Percentiles rank a stretch among this genome's conserved stretches.
These are phyloP conservation scores for Paralvinella palmiformis DNA, from an alignment of 1,140 invertebrate species.

Conservation along the genomic window DNA sequence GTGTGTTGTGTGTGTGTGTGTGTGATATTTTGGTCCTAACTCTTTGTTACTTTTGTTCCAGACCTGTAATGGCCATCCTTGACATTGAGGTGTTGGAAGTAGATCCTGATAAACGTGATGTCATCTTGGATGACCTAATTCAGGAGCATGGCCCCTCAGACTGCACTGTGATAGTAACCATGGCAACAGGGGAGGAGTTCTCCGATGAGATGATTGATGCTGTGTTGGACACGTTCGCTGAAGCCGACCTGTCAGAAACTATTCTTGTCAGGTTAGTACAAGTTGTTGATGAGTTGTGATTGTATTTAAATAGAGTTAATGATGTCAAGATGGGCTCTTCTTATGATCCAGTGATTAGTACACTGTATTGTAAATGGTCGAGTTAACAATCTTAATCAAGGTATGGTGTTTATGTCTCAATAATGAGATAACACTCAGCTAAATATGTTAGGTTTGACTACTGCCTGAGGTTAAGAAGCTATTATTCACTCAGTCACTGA, in stretches of 20 bases:
- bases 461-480: too few relatives aligned
- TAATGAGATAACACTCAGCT: too few relatives aligned
- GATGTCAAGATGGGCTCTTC: too few relatives aligned
- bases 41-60: conserved; percentile 23
- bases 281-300: too few relatives aligned
- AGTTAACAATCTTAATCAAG: too few relatives aligned
- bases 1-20: background rate
- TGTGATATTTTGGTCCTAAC: background rate
- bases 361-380: too few relatives aligned
- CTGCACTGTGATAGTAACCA: conserved; percentile 79
- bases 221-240: conserved; percentile 54
- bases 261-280: conserved; percentile 12
- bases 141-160: conserved; percentile 86
- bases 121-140: conserved; percentile 77
- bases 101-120: conserved; percentile 65
- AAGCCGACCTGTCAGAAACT: background rate
- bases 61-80: conserved; percentile 81
- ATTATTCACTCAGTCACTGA: too few relatives aligned
- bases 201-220: conserved; percentile 58
- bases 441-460: too few relatives aligned
- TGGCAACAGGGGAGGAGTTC: conserved; percentile 40
- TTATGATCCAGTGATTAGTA: background rate
- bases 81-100: conserved; percentile 80
- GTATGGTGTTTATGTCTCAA: too few relatives aligned
- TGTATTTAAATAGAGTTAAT: too few relatives aligned